Percentiles rank a stretch among this genome's conserved stretches.
Conservation (phyloP, 2,113 vertebrate genomes). For the Cebidichthys violaceus region DNA sequence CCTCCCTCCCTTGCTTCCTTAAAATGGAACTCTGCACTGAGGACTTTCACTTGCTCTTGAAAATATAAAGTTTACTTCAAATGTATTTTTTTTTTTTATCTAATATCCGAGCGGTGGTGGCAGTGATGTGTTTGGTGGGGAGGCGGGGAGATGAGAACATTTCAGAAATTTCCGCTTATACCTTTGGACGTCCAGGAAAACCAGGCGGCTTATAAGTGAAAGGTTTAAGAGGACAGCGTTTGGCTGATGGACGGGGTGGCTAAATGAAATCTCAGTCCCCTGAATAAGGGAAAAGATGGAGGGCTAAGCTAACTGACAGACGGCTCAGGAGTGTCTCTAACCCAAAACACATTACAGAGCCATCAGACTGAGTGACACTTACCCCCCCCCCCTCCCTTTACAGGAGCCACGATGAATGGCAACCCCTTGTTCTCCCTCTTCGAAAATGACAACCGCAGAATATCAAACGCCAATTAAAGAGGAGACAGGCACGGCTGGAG, state of each 20-base stretch:
- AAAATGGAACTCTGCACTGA: background rate
- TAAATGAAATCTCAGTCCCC: conserved; percentile 71
- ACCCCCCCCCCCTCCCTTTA: conserved; percentile 45
- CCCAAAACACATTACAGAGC: conserved; percentile 79
- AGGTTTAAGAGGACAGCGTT: conserved; percentile 59
- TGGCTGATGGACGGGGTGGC: conserved; percentile 65
- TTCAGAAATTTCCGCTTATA: conserved; percentile 40
- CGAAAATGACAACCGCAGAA: conserved; percentile 79
- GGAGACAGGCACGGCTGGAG: conserved; percentile 68
- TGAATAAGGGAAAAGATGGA: conserved; percentile 66
- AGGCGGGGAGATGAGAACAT: conserved; percentile 16
- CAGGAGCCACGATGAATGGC: conserved; percentile 68
- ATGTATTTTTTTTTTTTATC: conserved; percentile 42
- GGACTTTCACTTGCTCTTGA: conserved; percentile 31
- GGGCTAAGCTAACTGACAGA: conserved; percentile 73
- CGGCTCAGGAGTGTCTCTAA: conserved; percentile 66
- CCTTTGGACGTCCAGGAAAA: conserved; percentile 52
- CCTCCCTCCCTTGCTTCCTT: background rate
- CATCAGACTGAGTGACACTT: conserved; percentile 76
- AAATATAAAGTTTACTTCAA: conserved; percentile 24
- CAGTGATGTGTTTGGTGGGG: conserved; percentile 15
- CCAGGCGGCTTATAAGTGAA: conserved; percentile 39
- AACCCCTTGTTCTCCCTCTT: conserved; percentile 72
- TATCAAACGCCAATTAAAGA: conserved; percentile 83
- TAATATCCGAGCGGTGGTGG: conserved; percentile 13